Evolutionary conservation across 1,140 invertebrate genomes (phyloP), one percentile per base, ranked within the genome.

Genomic region (Scaptomyza pallida): DNA sequence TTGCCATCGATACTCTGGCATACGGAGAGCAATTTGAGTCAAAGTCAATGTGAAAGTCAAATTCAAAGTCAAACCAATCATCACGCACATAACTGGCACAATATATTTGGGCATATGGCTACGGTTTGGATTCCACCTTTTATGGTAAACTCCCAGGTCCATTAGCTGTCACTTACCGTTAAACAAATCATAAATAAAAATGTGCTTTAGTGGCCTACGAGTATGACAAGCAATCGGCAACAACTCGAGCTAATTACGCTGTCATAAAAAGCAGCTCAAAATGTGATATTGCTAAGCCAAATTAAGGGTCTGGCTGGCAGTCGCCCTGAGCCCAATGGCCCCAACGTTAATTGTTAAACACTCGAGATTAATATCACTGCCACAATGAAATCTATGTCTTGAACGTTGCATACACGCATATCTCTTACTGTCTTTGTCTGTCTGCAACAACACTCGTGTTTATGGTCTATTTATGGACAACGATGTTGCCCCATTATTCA

Each of bases 101-200:
- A 75, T 64, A 64, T 69, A 68, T 47, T 26, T 48, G 41, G 41
- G 54, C 68, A 73, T 74, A 82, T 70, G 78, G 69, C 76, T 30
- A 9, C 26, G 50, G n/a, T 41, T 9, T 44, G 40, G 56, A n/a
- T 13, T 21, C 43, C 47, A 73, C 54, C 55, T 77, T 79, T 81
- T 64, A 81, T 69, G 69, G 69, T n/a, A 8, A n/a, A 30, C 26
- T 30, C 55, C 41, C 68, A 44, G 52, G 68, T 81, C 78, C 73
- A 81, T 82, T 82, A 81, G 78, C 73, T 69, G 63, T 77, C 59
- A 81, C 72, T 81, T 81, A 76, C 78, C 70, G 69, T 73, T 73
- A 81, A 78, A 63, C 64, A 82, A 78, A 82, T 74, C 78, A 82
- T 82, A 74, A 78, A 82, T 69, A 76, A 61, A 61, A 59, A 48